phyloP scores from a whole-genome alignment of 1,140 invertebrate genomes.

The Bombus superbus region DNA sequence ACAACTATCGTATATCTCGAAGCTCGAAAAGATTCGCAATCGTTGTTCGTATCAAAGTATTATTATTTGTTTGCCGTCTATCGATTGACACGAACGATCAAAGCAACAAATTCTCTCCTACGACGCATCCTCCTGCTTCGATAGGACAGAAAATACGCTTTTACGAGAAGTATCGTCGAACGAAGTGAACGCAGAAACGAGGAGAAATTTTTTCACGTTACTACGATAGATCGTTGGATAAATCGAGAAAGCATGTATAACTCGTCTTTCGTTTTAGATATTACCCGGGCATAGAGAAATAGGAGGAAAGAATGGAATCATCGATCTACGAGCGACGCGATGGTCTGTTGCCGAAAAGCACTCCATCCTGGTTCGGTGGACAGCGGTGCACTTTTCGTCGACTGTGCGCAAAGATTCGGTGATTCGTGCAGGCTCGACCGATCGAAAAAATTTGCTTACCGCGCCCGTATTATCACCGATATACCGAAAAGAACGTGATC shows the following conservation, averaged over 20 bases:
- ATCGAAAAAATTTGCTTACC: constrained; percentile 17
- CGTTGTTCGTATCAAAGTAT: too few species aligned
- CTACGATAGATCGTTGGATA: not conserved
- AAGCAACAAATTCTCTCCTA: too few species aligned
- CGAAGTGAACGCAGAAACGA: not conserved
- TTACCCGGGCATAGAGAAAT: constrained; percentile 5
- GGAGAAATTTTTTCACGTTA: too few species aligned
- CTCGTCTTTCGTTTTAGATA: not conserved
- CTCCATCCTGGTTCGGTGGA: not conserved
- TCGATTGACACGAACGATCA: too few species aligned
- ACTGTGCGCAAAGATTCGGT: constrained; percentile 23
- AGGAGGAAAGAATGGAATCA: constrained; percentile 6
- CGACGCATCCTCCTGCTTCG: too few species aligned
- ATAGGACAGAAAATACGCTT: not conserved
- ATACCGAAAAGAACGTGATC: not conserved
- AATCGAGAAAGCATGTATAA: not conserved
- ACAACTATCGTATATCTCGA: too few species aligned
- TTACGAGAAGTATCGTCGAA: not conserved
- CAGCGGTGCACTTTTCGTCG: not conserved
- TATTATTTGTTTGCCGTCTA: too few species aligned
- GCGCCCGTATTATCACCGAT: not conserved
- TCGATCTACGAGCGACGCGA: not conserved
- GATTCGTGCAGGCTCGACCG: not conserved
- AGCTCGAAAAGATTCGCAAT: too few species aligned
- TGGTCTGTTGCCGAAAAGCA: not conserved